Evolutionary conservation across 2,797 vertebrate genomes (phyloP).

Genomic region (Gila robusta): DNA sequence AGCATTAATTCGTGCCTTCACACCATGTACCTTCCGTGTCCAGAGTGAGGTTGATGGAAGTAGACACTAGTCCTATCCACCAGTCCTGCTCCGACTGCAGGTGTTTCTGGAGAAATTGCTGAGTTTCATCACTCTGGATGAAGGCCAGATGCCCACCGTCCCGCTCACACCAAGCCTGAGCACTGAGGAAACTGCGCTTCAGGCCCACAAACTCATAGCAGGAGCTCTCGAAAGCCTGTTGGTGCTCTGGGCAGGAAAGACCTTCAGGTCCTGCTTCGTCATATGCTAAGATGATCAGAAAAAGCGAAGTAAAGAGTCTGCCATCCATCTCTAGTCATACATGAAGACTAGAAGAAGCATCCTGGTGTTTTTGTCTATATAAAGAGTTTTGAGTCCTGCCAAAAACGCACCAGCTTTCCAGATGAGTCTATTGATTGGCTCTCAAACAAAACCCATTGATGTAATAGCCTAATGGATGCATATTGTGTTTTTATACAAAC

Average conservation of each 20-base stretch:
- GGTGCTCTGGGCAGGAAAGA: constrained; percentile 80
- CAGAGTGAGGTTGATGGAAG: constrained; percentile 70
- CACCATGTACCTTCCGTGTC: constrained; percentile 68
- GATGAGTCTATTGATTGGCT: constrained; percentile 51
- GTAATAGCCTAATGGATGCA: constrained; percentile 40
- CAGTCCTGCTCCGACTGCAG: constrained; percentile 83
- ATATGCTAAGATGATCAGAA: constrained; percentile 53
- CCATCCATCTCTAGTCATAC: constrained; percentile 72
- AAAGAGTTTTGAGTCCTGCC: constrained; percentile 66
- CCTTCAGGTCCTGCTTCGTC: constrained; percentile 63
- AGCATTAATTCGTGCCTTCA: background rate
- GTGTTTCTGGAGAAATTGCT: constrained; percentile 85
- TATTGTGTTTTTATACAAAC: constrained; percentile 17
- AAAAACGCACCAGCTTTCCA: constrained; percentile 61
- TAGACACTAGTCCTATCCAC: constrained; percentile 89
- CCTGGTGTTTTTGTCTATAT: constrained; percentile 64
- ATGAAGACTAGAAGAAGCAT: constrained; percentile 56
- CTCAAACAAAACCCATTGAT: constrained; percentile 53
- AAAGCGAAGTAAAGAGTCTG: constrained; percentile 55
- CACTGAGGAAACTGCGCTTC: constrained; percentile 77
- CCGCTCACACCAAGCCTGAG: constrained; percentile 91
- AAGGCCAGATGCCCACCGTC: constrained; percentile 91
- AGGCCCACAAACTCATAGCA: constrained; percentile 89
- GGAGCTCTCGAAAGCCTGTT: constrained; percentile 83
- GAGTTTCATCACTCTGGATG: constrained; percentile 85